Evolutionary conservation across 2,113 vertebrate genomes (phyloP).

Genomic region (Macquaria ambigua): DNA sequence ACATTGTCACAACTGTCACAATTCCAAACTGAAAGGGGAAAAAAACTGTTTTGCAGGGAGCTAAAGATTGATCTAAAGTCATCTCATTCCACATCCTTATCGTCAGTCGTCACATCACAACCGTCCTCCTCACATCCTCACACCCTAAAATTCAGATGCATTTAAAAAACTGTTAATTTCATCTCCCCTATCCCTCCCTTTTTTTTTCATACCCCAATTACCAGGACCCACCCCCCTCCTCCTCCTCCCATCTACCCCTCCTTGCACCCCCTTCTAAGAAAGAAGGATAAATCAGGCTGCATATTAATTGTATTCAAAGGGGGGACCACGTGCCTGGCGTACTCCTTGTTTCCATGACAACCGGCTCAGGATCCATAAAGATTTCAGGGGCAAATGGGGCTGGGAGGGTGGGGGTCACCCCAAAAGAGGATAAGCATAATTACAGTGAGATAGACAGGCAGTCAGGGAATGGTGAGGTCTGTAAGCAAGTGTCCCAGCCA

Average conservation of each 20-base stretch:
- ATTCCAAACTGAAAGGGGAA: slow-evolving; percentile 44
- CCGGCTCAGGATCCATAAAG: slow-evolving; percentile 79
- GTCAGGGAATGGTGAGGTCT: slow-evolving; percentile 60
- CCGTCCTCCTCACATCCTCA: slow-evolving; percentile 31
- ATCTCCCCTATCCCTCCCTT: slow-evolving; percentile 25
- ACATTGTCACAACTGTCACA: slow-evolving; percentile 56
- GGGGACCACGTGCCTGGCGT: slow-evolving; percentile 74
- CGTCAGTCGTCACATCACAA: neutral
- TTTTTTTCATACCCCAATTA: slow-evolving; percentile 57
- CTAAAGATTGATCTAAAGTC: slow-evolving; percentile 52
- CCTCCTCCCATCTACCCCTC: slow-evolving; percentile 1
- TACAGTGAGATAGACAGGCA: slow-evolving; percentile 73
- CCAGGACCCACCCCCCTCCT: neutral
- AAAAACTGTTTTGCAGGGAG: slow-evolving; percentile 27
- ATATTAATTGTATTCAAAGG: slow-evolving; percentile 81
- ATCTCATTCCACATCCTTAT: slow-evolving; percentile 46
- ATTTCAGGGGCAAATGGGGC: slow-evolving; percentile 80
- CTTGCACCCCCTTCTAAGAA: slow-evolving; percentile 60
- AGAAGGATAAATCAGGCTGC: slow-evolving; percentile 76
- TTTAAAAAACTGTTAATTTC: slow-evolving; percentile 60
- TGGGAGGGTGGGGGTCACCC: slow-evolving; percentile 69
- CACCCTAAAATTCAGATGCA: slow-evolving; percentile 51
- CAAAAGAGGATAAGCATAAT: slow-evolving; percentile 82
- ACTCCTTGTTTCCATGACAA: slow-evolving; percentile 84
- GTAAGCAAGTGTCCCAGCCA: slow-evolving; percentile 60